Conservation (phyloP, 2,888 invertebrate genomes). For the Scaptomyza caliginosa region DNA sequence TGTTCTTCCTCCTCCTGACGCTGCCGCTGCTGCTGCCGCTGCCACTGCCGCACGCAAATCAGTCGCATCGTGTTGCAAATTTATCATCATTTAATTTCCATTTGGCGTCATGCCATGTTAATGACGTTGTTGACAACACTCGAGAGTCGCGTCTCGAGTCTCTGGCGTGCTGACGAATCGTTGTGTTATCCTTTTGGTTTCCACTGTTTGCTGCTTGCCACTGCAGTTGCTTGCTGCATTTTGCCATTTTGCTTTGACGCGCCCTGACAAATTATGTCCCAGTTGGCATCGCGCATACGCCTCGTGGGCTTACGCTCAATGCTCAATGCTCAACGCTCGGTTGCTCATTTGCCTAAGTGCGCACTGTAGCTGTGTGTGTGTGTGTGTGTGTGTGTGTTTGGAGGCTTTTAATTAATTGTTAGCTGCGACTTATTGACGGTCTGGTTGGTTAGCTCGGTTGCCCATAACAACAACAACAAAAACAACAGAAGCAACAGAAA, state of each 20-base stretch:
- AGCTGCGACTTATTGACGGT: slow-evolving; percentile 75
- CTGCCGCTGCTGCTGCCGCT: not conserved
- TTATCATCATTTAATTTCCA: slow-evolving; percentile 79
- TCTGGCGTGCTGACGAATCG: slow-evolving; percentile 49
- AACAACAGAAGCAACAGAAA: slow-evolving; percentile 8
- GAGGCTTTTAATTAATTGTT: slow-evolving; percentile 76
- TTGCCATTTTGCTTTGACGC: slow-evolving; percentile 70
- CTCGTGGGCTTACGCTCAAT: slow-evolving; percentile 52
- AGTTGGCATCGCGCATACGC: slow-evolving; percentile 70
- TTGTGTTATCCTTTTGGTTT: slow-evolving; percentile 59
- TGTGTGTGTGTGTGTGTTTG: slow-evolving; percentile 29
- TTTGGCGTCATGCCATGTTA: slow-evolving; percentile 75
- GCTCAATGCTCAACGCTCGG: slow-evolving; percentile 35
- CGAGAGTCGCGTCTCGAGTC: slow-evolving; percentile 57
- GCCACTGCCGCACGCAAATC: slow-evolving; percentile 41
- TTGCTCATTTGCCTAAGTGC: slow-evolving; percentile 78
- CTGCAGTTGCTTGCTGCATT: slow-evolving; percentile 36
- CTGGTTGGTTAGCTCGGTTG: slow-evolving; percentile 68
- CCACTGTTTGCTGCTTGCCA: slow-evolving; percentile 27
- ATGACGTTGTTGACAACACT: slow-evolving; percentile 79
- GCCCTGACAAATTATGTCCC: slow-evolving; percentile 73
- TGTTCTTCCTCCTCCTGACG: slow-evolving; percentile 22
- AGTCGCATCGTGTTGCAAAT: slow-evolving; percentile 70
- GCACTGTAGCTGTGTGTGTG: slow-evolving; percentile 8
- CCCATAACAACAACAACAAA: slow-evolving; percentile 55